Conservation (phyloP, 53 echinoderm and acorn worm genomes). For the Stichopus horrens region DNA sequence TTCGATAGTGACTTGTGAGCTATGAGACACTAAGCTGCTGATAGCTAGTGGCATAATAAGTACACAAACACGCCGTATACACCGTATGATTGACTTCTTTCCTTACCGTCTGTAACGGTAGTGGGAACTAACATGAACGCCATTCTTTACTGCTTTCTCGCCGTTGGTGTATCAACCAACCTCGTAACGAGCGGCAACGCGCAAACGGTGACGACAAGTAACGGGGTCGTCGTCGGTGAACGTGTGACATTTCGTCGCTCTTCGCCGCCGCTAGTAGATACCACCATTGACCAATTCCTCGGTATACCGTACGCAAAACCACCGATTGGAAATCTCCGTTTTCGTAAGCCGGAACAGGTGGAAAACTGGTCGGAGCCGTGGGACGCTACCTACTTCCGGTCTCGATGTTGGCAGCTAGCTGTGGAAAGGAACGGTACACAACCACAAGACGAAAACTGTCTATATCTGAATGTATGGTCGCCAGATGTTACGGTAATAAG, state of each 20-base stretch:
- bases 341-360: slow-evolving; percentile 62
- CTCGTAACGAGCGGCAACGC: neutral
- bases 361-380: slow-evolving; percentile 59
- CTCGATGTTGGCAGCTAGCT: slow-evolving; percentile 66
- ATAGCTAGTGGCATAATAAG: too few species aligned
- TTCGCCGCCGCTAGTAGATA: slow-evolving; percentile 58
- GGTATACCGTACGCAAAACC: slow-evolving; percentile 78
- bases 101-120: too few species aligned
- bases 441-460: slow-evolving; percentile 75
- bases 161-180: neutral
- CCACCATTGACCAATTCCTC: slow-evolving; percentile 66
- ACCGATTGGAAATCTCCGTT: slow-evolving; percentile 62
- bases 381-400: slow-evolving; percentile 61
- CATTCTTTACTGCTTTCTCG: neutral
- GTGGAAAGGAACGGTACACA: slow-evolving; percentile 19
- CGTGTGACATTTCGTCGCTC: slow-evolving; percentile 58
- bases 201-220: slow-evolving; percentile 51
- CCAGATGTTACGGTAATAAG: slow-evolving; percentile 73
- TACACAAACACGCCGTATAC: too few species aligned
- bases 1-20: too few species aligned
- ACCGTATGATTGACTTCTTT: too few species aligned
- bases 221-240: slow-evolving; percentile 68
- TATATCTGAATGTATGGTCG: slow-evolving; percentile 78
- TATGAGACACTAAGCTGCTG: too few species aligned
- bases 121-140: neutral